Conservation (phyloP, 2,888 invertebrate species). For the Andrena trimmerana region DNA sequence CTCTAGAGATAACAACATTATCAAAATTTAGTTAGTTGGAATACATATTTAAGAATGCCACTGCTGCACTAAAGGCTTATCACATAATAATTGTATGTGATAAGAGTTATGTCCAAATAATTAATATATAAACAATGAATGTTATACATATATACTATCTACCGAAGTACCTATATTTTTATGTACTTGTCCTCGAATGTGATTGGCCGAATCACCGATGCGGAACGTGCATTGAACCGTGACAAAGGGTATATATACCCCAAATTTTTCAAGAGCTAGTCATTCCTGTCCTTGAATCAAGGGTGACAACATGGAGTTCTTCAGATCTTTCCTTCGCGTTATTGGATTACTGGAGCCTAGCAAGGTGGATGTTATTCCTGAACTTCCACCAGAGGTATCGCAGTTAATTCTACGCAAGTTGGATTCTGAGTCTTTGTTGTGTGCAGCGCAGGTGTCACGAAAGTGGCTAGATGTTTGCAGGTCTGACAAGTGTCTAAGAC, state of each 20-base stretch:
- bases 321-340: conserved; percentile 20
- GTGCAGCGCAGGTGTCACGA: conserved; percentile 15
- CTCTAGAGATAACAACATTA: no score
- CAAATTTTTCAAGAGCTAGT: not conserved
- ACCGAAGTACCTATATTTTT: not conserved
- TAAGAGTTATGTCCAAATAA: no score
- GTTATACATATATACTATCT: no score
- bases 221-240: not conserved
- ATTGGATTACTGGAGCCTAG: conserved; percentile 8
- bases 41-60: no score
- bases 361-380: conserved; percentile 36
- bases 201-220: conserved; percentile 27
- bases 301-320: conserved; percentile 33
- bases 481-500: not conserved
- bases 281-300: not conserved
- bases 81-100: no score
- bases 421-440: conserved; percentile 37
- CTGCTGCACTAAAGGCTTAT: no score
- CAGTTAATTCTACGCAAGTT: conserved; percentile 48
- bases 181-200: conserved; percentile 4
- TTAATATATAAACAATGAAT: no score
- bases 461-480: conserved; percentile 28
- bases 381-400: conserved; percentile 35
- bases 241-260: conserved; percentile 6
- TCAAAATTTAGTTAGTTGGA: no score